Evolutionary conservation across 1,140 invertebrate genomes (phyloP).

Genomic region (Geopemphigus sp.): DNA sequence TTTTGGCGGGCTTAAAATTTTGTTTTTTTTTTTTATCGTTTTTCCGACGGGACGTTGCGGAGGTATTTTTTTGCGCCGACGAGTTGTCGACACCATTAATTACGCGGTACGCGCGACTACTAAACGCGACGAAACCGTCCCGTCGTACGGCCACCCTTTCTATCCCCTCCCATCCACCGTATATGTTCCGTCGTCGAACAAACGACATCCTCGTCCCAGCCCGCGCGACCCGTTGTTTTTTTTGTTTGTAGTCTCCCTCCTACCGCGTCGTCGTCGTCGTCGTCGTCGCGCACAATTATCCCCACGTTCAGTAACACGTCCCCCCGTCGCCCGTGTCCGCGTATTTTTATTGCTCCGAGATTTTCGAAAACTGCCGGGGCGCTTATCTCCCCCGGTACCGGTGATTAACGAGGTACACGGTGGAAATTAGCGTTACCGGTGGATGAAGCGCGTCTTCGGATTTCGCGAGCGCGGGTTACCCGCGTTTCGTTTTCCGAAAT

Average conservation of each 20-base stretch:
- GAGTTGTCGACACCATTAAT: conserved; percentile 46
- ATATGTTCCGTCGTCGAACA: conserved; percentile 46
- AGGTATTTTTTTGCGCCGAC: not conserved
- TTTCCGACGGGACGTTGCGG: not conserved
- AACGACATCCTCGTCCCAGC: conserved; percentile 23
- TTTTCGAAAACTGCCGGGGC: conserved; percentile 13
- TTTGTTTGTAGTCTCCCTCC: not conserved
- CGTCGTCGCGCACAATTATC: conserved; percentile 38
- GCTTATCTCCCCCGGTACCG: not conserved
- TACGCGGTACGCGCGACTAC: conserved; percentile 27
- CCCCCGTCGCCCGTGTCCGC: not conserved
- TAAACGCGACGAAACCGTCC: conserved; percentile 27
- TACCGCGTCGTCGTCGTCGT: too few relatives aligned
- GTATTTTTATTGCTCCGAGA: conserved; percentile 1
- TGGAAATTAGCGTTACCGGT: conserved; percentile 23
- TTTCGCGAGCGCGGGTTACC: too few relatives aligned
- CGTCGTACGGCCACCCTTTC: too few relatives aligned
- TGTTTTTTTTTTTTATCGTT: conserved; percentile 6
- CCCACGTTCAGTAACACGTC: conserved; percentile 13
- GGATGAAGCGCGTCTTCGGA: too few relatives aligned
- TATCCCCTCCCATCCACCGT: too few relatives aligned
- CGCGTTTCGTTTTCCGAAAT: conserved; percentile 1
- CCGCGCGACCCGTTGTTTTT: not conserved
- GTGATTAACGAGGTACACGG: conserved; percentile 34
- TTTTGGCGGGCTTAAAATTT: not conserved